Evolutionary conservation across 2,797 vertebrate species (phyloP).

Genomic region (Petrocephalus schoutedeni): DNA sequence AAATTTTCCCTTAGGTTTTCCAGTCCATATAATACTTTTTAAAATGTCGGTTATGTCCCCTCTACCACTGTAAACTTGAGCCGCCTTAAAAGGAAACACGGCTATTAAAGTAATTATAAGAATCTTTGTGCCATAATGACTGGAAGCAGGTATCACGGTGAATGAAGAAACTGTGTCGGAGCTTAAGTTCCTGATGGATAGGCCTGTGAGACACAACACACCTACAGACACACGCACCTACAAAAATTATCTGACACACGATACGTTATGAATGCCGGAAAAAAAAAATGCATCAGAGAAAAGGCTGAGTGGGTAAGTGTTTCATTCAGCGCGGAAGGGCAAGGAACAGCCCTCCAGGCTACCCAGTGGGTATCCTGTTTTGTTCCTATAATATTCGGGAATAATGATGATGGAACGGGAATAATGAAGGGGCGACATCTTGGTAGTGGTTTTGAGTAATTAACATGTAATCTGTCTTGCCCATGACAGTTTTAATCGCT

Average conservation of each 20-base stretch:
- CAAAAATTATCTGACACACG: neutral
- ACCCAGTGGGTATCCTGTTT: conserved; percentile 55
- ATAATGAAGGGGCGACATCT: conserved; percentile 36
- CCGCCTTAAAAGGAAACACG: neutral
- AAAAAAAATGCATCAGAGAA: conserved; percentile 14
- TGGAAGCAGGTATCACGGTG: neutral
- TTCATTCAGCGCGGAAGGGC: conserved; percentile 42
- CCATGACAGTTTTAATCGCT: conserved; percentile 40
- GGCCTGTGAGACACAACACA: neutral
- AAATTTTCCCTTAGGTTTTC: neutral
- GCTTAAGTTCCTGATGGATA: conserved; percentile 2
- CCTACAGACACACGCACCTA: conserved; percentile 19
- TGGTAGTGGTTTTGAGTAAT: conserved; percentile 48
- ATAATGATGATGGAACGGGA: conserved; percentile 55
- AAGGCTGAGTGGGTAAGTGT: conserved; percentile 39
- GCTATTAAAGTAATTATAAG: neutral
- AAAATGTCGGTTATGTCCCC: neutral
- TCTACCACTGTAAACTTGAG: neutral
- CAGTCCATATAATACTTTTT: neutral
- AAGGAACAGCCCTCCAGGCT: conserved; percentile 55
- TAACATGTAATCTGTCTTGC: conserved; percentile 45
- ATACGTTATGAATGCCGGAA: conserved; percentile 10
- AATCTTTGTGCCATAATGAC: neutral
- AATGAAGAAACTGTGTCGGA: neutral
- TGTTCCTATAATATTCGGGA: conserved; percentile 38